These are phyloP conservation scores for Neodontobutis hainanensis DNA, from an alignment of 2,113 vertebrate species.

Conservation along the genomic window DNA sequence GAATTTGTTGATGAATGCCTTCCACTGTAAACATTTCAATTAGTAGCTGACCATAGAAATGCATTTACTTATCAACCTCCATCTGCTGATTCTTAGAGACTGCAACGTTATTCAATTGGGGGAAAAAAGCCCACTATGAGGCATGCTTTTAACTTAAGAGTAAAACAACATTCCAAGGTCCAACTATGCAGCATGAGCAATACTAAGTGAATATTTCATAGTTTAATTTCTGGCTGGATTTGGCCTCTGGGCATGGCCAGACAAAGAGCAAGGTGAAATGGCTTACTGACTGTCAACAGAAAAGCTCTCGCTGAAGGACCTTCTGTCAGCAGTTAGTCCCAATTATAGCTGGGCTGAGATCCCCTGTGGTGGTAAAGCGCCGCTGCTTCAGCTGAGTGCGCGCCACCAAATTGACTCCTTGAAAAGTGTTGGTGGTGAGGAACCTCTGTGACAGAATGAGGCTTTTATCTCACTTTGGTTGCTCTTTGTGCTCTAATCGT, in stretches of 20 bases:
- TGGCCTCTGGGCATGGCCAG: conserved; percentile 29
- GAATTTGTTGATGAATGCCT: neutral
- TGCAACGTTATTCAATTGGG: neutral
- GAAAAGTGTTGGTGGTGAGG: neutral
- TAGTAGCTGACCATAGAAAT: neutral
- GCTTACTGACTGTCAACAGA: conserved; percentile 13
- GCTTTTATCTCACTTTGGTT: neutral
- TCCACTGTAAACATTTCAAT: neutral
- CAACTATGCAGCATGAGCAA: conserved; percentile 20
- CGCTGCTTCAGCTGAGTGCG: neutral
- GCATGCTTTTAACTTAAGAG: neutral
- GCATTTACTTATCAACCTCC: neutral
- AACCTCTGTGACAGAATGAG: conserved; percentile 1
- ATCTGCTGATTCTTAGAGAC: neutral
- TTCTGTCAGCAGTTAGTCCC: conserved; percentile 30
- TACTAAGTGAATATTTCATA: conserved; percentile 40
- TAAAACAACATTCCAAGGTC: neutral
- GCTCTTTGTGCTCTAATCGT: neutral
- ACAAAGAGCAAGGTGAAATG: conserved; percentile 34
- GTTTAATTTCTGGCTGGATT: conserved; percentile 33
- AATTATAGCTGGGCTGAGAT: conserved; percentile 27
- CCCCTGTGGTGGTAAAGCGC: conserved; percentile 17
- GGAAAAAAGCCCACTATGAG: neutral
- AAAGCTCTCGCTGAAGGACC: conserved; percentile 16
- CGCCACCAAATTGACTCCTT: conserved; percentile 9